A percentile compares a stretch with the other conserved stretches of the same genome.
Evolutionary conservation across 2,797 vertebrate species (phyloP).

Genomic region (Sebastes diaconus): DNA sequence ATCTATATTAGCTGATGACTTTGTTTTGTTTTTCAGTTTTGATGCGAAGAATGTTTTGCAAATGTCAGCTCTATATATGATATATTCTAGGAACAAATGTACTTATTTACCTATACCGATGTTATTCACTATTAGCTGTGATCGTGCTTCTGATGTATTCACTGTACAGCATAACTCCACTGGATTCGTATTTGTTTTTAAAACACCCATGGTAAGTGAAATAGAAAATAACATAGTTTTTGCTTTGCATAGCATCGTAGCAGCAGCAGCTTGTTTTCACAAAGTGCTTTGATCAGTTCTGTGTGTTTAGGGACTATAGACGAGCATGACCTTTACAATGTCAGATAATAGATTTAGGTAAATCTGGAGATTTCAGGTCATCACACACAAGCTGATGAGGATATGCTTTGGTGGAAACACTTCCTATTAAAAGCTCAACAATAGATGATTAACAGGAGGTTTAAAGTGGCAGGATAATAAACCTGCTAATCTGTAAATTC

Average conservation of each 20-base stretch:
- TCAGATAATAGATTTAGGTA: neutral
- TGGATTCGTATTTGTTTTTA: conserved; percentile 43
- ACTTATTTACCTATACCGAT: neutral
- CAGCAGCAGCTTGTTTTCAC: conserved; percentile 44
- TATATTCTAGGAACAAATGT: neutral
- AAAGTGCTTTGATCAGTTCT: conserved; percentile 56
- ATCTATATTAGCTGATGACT: neutral
- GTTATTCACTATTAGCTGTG: neutral
- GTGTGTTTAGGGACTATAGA: conserved; percentile 22
- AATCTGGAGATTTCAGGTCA: neutral
- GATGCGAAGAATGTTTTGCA: neutral
- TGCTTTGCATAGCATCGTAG: conserved; percentile 50
- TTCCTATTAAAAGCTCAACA: neutral
- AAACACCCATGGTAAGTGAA: conserved; percentile 71
- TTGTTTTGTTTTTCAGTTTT: neutral
- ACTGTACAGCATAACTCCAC: conserved; percentile 4
- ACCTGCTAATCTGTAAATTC: neutral
- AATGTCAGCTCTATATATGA: neutral
- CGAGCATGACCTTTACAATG: neutral
- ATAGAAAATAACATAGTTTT: conserved; percentile 42
- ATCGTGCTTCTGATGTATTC: neutral
- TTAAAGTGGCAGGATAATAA: conserved; percentile 10
- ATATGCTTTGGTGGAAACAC: conserved; percentile 65
- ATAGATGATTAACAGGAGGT: conserved; percentile 21
- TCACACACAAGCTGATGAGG: conserved; percentile 50